These are phyloP conservation scores for Myotis daubentonii DNA, from an alignment of 2,797 vertebrate species.

Conservation along the genomic window DNA sequence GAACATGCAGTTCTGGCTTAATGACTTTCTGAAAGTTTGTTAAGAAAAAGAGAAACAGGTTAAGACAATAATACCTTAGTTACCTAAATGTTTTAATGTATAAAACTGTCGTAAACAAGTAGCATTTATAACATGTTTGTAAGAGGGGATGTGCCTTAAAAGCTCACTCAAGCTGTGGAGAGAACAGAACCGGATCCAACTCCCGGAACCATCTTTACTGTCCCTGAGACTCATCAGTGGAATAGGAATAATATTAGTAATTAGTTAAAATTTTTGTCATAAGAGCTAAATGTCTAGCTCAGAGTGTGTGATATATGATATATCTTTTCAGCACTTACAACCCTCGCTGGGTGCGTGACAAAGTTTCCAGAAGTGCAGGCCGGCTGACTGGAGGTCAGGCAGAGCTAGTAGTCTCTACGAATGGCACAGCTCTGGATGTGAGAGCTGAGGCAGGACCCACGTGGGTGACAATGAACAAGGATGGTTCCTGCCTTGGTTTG, in stretches of 20 bases:
- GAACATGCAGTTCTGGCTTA: background rate
- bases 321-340: background rate
- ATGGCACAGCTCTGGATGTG: background rate
- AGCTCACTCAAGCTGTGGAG: background rate
- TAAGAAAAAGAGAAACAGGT: background rate
- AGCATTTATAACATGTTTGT: background rate
- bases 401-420: background rate
- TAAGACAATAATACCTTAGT: background rate
- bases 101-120: background rate
- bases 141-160: background rate
- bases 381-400: background rate
- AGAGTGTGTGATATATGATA: no score
- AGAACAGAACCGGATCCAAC: background rate
- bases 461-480: accelerated
- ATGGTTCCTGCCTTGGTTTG: accelerated
- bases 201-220: background rate
- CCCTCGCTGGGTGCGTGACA: background rate
- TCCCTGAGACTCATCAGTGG: background rate
- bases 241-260: background rate
- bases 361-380: background rate
- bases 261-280: background rate
- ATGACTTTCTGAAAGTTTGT: background rate
- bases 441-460: background rate
- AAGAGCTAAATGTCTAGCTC: background rate
- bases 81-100: background rate